Base-by-base conservation (phyloP, 2,888 invertebrate genomes). In the Heliconius erato region DNA sequence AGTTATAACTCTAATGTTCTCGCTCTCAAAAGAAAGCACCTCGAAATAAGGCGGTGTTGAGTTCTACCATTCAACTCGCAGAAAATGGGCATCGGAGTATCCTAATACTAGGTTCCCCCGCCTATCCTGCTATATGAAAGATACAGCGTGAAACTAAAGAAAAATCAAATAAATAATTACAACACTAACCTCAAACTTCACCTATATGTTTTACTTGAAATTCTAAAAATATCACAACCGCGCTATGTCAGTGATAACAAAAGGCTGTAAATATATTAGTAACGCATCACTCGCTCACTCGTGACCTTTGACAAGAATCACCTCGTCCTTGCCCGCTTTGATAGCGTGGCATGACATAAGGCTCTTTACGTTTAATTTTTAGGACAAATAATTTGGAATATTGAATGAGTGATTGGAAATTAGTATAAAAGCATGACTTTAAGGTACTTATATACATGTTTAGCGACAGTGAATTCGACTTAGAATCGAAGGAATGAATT, bases 251-350 rank as follows among this genome's bases (percentile, higher is more conserved):
- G n/a, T 40, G 69, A 69, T 69, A 40, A 40, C 40, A n/a, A 69
- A n/a, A 69, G 9, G 11, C 40, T 40, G 40, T 69, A 69, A 40
- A 69, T 69, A 69, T 11, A 40, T 40, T 40, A 69, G 35, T 40
- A 23, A 23, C 35, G 11, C 40, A 40, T 69, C 69, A 69, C 69
- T n/a, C 69, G 69, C 69, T 69, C 40, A 69, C 69, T 69, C 3
- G n/a, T 69, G 69, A 69, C 69, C 69, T 69, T 69, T 69, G n/a
- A 40, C 69, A 69, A 69, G 35, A 23, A 11, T 63, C 7, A 40
- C 69, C 69, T 40, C 69, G 69, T 69, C 69, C 69, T 69, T 69
- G 69, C 69, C 40, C 16, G 35, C 69, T 69, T 23, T 69, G 69
- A 69, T 69, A 69, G 40, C 35, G 19, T 35, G 35, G 19, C 23